phyloP scores from a whole-genome alignment of 2,797 vertebrate species.

The Neoniphon sammara region DNA sequence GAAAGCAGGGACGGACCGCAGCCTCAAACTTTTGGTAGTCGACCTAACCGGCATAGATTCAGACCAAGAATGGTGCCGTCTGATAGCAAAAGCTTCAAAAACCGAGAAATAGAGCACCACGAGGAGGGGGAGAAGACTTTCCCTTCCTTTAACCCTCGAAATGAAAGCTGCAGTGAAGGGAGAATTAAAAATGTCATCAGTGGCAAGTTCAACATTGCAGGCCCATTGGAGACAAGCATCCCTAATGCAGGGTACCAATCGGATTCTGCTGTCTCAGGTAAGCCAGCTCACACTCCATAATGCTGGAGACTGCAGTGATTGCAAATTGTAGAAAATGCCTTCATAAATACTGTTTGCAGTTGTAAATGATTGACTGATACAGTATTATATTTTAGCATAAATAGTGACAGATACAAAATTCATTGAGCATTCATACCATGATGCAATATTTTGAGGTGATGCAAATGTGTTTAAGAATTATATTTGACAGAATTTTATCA shows the following conservation, averaged over 20 bases:
- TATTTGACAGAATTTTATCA: too few relatives aligned
- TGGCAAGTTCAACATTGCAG: constrained; percentile 54
- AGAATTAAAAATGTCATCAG: neutral
- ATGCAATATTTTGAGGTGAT: too few relatives aligned
- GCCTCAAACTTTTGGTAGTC: neutral
- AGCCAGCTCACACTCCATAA: neutral
- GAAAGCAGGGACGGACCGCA: neutral
- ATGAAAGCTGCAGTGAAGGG: constrained; percentile 44
- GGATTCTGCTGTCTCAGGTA: constrained; percentile 56
- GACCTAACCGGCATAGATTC: neutral
- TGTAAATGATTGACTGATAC: too few relatives aligned
- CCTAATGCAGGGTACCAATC: constrained; percentile 22
- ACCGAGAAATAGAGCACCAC: neutral
- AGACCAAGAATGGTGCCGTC: constrained; percentile 5
- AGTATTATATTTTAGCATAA: too few relatives aligned
- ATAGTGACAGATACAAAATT: too few relatives aligned
- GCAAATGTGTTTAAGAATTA: too few relatives aligned
- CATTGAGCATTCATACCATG: too few relatives aligned
- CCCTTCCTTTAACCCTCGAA: accelerated
- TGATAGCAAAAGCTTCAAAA: too few relatives aligned
- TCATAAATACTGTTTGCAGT: too few relatives aligned
- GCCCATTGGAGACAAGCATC: constrained; percentile 22
- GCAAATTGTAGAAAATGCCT: too few relatives aligned
- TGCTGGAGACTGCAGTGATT: too few relatives aligned
- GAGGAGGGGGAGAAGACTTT: neutral